These are phyloP conservation scores for Aphelocoma coerulescens DNA, from an alignment of 2,113 vertebrate genomes.

Conservation along the genomic window DNA sequence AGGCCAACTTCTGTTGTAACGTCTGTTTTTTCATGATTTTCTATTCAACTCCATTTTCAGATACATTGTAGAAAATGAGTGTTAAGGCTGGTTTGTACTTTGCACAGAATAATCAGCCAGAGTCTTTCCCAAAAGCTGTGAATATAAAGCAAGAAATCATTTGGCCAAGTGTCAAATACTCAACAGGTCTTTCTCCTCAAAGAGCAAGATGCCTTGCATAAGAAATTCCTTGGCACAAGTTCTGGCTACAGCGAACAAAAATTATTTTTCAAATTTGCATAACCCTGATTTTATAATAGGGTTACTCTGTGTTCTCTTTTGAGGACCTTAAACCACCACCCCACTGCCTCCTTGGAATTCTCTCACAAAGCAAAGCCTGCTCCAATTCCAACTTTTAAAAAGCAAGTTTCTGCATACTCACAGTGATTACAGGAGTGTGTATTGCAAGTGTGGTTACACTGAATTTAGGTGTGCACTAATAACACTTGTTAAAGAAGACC, in stretches of 20 bases:
- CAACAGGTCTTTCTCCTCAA: slow-evolving; percentile 31
- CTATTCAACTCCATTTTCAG: slow-evolving; percentile 9
- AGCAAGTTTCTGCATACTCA: neutral
- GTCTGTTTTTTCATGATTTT: slow-evolving; percentile 27
- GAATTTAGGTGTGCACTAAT: neutral
- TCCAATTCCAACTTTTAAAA: neutral
- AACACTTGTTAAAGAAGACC: neutral
- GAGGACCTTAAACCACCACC: neutral
- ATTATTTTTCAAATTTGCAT: neutral
- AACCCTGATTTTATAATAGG: neutral
- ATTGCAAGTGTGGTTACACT: neutral
- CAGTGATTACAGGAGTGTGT: neutral
- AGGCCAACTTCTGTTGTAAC: slow-evolving; percentile 51
- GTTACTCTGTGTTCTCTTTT: neutral
- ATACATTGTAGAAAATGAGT: neutral
- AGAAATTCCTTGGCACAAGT: slow-evolving; percentile 17
- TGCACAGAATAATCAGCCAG: slow-evolving; percentile 32
- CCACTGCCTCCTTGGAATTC: neutral
- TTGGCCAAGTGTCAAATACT: slow-evolving; percentile 41
- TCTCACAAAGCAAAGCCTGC: neutral
- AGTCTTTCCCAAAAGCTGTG: slow-evolving; percentile 38
- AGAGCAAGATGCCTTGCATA: neutral
- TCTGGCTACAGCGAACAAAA: neutral
- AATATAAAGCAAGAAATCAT: slow-evolving; percentile 53
- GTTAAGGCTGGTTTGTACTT: slow-evolving; percentile 4